Conservation (phyloP, 2,113 vertebrate genomes). For the Nothobranchius kuhntae region DNA sequence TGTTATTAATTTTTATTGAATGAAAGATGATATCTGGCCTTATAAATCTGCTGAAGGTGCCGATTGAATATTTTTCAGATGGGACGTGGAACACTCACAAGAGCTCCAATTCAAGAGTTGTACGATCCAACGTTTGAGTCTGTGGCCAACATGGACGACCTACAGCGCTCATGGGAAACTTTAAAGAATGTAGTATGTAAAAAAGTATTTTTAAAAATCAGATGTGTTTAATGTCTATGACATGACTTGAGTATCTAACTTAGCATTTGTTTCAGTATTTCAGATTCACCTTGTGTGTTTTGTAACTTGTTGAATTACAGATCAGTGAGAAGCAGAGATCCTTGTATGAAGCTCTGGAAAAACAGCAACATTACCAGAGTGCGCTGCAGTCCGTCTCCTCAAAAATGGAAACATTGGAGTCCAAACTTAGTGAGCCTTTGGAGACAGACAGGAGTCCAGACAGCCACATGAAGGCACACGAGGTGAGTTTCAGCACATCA, state of each 20-base stretch:
- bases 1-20: no score
- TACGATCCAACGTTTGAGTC: constrained; percentile 87
- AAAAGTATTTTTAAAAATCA: not conserved
- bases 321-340: constrained; percentile 97
- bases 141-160: constrained; percentile 87
- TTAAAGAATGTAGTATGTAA: constrained; percentile 94
- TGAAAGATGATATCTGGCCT: no score
- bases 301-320: constrained; percentile 60
- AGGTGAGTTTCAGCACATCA: constrained; percentile 78
- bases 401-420: constrained; percentile 91
- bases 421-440: constrained; percentile 85
- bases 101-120: constrained; percentile 81
- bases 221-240: no score
- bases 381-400: constrained; percentile 92
- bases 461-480: constrained; percentile 89
- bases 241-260: not conserved
- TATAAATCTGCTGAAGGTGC: not conserved
- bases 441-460: constrained; percentile 85
- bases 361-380: constrained; percentile 93
- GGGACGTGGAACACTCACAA: constrained; percentile 78
- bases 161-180: constrained; percentile 98
- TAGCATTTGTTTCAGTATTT: not conserved
- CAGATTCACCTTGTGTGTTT: not conserved
- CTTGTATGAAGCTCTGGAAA: constrained; percentile 94
- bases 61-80: constrained; percentile 70